These are phyloP conservation scores for Melanotaenia duboulayi DNA, from an alignment of 2,113 vertebrate species.

Conservation along the genomic window DNA sequence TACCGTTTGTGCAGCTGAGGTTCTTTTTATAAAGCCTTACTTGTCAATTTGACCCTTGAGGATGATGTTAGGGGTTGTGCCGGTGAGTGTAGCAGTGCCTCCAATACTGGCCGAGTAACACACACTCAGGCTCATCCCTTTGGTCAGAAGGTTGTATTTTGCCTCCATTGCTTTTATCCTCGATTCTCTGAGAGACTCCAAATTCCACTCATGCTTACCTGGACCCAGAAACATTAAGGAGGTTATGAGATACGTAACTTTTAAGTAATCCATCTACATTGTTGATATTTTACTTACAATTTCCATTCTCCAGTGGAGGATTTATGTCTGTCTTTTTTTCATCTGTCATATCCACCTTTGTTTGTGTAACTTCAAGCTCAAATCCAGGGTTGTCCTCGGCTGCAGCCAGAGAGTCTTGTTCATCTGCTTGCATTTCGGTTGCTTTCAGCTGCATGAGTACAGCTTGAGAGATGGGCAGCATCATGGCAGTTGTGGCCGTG, in stretches of 20 bases:
- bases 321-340: slow-evolving; percentile 23
- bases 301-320: neutral
- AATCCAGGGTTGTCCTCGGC: slow-evolving; percentile 68
- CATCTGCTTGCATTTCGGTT: slow-evolving; percentile 69
- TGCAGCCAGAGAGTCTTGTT: slow-evolving; percentile 40
- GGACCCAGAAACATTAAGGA: neutral
- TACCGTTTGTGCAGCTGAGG: too few species aligned
- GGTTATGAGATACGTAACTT: neutral
- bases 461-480: slow-evolving; percentile 91
- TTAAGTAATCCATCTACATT: fast-evolving
- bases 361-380: slow-evolving; percentile 54
- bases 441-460: slow-evolving; percentile 88
- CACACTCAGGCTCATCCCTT: slow-evolving; percentile 89
- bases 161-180: slow-evolving; percentile 26
- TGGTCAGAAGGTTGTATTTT: slow-evolving; percentile 81
- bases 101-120: slow-evolving; percentile 95
- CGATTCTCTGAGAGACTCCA: neutral
- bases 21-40: slow-evolving; percentile 78
- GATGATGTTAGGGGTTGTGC: slow-evolving; percentile 92
- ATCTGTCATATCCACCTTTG: neutral
- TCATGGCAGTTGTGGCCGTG: slow-evolving; percentile 95
- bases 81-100: slow-evolving; percentile 92
- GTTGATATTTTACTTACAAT: slow-evolving; percentile 33
- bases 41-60: slow-evolving; percentile 90
- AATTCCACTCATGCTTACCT: slow-evolving; percentile 38